Base-by-base conservation (phyloP, 2,797 vertebrate species). In the Catamblyrhynchus diadema region DNA sequence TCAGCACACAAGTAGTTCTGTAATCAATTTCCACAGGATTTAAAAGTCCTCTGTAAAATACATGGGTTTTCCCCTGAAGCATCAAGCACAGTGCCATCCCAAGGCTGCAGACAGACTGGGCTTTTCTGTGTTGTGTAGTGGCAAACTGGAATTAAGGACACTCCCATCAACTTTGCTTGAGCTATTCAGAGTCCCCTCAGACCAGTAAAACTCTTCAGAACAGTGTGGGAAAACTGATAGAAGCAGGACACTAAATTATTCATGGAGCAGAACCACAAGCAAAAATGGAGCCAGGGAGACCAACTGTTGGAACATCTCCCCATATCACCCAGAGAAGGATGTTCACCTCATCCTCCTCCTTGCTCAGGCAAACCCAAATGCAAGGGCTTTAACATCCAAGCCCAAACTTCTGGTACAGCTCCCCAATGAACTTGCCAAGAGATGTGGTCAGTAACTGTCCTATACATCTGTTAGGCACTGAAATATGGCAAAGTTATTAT, bases 401-500 rank as follows among this genome's bases (percentile, higher is more conserved):
- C 62, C 33, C 23, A 75, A 84, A 51, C 20, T 74, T 35, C 18
- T 61, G 42, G 7, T 28, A 50, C 1, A 0, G 32, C 11, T 86
- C 33, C 33, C 50, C 4, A 4, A 10, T 10, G 14, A 57, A 42
- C 21, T 18, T 57, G 74, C 30, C 30, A 50, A 53, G 61, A 60
- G 24, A 8, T 11, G 4, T n/a, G 14, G 25, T 19, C 30, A 19
- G 79, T 33, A 66, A 56, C 47, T 8, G 32, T 48, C 60, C 57
- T 69, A 37, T 77, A 70, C 79, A 81, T 72, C 81, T 56, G 61
- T 56, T 32, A 69, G 81, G 62, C 1, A 12, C 30, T 22, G 53
- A 50, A 77, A 93, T 45, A 83, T 37, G 71, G 45, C 78, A 71
- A 56, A 86, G 61, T 84, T 93, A 88, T 64, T 79, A 66, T 1